phyloP scores from a whole-genome alignment of 1,140 invertebrate genomes.

The Parapsyche elsis region DNA sequence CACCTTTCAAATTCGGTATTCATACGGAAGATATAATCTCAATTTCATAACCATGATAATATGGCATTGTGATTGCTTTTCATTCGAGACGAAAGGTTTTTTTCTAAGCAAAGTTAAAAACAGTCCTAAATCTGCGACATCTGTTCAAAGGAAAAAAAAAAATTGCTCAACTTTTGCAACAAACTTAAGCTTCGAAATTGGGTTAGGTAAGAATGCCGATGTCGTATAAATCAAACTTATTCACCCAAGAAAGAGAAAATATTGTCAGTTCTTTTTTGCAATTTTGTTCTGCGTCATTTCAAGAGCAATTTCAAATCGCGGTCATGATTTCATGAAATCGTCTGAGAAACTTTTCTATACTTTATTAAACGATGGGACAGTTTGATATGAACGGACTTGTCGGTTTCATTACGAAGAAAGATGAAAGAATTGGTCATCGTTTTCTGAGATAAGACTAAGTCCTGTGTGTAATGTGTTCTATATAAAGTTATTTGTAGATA shows the following conservation, averaged over 20 bases:
- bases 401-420: slow-evolving; percentile 18
- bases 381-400: slow-evolving; percentile 7
- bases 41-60: neutral
- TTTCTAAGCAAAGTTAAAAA: neutral
- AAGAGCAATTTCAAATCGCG: neutral
- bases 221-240: neutral
- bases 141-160: slow-evolving; percentile 10
- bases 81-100: neutral
- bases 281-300: neutral
- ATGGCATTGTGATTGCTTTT: neutral
- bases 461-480: neutral
- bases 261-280: neutral
- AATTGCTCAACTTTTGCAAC: neutral
- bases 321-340: neutral
- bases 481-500: neutral
- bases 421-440: slow-evolving; percentile 26
- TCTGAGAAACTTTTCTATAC: neutral
- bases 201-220: slow-evolving; percentile 5
- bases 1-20: slow-evolving; percentile 6
- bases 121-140: slow-evolving; percentile 2
- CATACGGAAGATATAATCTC: neutral
- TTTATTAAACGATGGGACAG: slow-evolving; percentile 36
- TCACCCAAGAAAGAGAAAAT: neutral
- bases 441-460: slow-evolving; percentile 9
- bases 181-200: slow-evolving; percentile 1